phyloP scores from a whole-genome alignment of 2,797 vertebrate genomes.

The Thunnus albacares region DNA sequence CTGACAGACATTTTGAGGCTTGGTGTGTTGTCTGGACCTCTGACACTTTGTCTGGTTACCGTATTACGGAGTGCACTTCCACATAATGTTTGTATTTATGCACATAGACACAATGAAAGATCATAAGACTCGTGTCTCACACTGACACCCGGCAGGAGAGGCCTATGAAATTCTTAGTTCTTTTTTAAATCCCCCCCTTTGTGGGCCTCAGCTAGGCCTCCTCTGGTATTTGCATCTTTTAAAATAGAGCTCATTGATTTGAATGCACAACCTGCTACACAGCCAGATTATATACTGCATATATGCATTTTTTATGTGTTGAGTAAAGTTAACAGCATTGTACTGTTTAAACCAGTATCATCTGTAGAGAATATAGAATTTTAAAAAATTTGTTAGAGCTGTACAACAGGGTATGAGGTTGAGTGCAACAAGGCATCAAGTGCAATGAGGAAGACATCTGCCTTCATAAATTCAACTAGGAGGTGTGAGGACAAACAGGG shows the following conservation, averaged over 20 bases:
- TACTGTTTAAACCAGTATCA: neutral
- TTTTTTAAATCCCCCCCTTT: constrained; percentile 12
- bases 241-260: constrained; percentile 68
- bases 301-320: neutral
- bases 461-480: neutral
- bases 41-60: constrained; percentile 14
- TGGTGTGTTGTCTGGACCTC: constrained; percentile 15
- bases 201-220: constrained; percentile 68
- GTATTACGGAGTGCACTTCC: constrained; percentile 8
- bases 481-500: neutral
- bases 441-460: neutral
- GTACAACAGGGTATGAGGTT: too few relatives aligned
- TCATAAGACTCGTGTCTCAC: constrained; percentile 40
- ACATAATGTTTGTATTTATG: constrained; percentile 15
- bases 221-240: constrained; percentile 75
- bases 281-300: neutral
- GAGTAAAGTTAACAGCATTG: neutral
- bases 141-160: constrained; percentile 40
- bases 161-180: constrained; percentile 53
- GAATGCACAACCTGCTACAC: constrained; percentile 34
- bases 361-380: neutral
- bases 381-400: neutral
- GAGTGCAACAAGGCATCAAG: neutral
- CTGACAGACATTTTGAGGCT: constrained; percentile 13
- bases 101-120: constrained; percentile 27